These are phyloP conservation scores for Xyrichtys novacula DNA, from an alignment of 2,797 vertebrate species.

Conservation along the genomic window DNA sequence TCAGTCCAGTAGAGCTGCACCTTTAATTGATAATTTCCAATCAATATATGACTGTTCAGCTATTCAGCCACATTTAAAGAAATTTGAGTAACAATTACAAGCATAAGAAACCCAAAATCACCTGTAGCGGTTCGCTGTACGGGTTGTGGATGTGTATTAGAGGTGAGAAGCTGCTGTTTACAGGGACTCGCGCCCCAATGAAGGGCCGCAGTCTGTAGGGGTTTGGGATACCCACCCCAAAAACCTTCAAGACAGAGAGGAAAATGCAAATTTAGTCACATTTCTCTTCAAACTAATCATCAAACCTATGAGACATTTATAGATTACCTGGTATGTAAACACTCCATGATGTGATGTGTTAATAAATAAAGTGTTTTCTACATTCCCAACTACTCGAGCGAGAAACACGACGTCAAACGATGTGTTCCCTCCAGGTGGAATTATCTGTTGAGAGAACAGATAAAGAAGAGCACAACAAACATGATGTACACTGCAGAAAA, in stretches of 20 bases:
- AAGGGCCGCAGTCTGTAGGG: conserved; percentile 97
- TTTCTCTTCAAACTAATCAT: not conserved
- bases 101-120: conserved; percentile 51
- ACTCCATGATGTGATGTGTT: conserved; percentile 99
- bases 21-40: no score
- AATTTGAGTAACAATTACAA: not conserved
- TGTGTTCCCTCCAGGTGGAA: conserved; percentile 97
- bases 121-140: conserved; percentile 97
- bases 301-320: not conserved
- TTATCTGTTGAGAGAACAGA: conserved; percentile 87
- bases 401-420: conserved; percentile 99
- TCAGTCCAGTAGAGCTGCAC: no score
- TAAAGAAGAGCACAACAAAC: not conserved
- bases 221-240: conserved; percentile 98
- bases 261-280: not conserved
- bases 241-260: conserved; percentile 86
- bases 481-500: not conserved
- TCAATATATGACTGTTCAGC: not conserved
- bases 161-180: conserved; percentile 99
- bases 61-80: not conserved
- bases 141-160: conserved; percentile 99
- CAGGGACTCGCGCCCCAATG: conserved; percentile 96
- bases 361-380: conserved; percentile 99
- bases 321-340: conserved; percentile 98
- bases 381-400: conserved; percentile 97